These are phyloP conservation scores for Macrobrachium rosenbergii DNA, from an alignment of 1,140 invertebrate species.

Conservation along the genomic window DNA sequence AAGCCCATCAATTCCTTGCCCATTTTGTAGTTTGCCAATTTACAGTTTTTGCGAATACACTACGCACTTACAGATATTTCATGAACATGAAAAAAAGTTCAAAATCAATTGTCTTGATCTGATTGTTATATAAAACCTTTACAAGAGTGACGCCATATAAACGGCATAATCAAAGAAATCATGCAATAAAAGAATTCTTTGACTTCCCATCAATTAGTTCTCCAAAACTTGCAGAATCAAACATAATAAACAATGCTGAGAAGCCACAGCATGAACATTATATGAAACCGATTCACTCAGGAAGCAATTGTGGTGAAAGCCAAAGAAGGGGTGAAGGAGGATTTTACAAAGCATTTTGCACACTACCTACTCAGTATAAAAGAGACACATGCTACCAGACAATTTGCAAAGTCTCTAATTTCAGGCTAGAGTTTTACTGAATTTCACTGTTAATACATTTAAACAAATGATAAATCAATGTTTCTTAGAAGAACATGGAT, in stretches of 20 bases:
- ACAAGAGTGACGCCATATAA: conserved; percentile 3
- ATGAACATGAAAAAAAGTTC: conserved; percentile 16
- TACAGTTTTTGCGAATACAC: conserved; percentile 18
- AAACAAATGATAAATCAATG: background rate
- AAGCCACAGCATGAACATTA: no score
- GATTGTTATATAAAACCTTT: background rate
- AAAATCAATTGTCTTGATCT: background rate
- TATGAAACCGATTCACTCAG: no score
- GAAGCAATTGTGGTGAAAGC: no score
- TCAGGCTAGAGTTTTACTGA: no score
- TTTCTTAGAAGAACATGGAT: background rate
- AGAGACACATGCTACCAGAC: no score
- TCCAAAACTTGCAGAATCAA: background rate
- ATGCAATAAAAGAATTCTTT: conserved; percentile 11
- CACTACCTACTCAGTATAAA: no score
- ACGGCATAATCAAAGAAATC: conserved; percentile 11
- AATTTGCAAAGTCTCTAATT: no score
- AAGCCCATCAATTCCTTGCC: background rate
- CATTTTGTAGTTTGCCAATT: background rate
- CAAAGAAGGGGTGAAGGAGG: no score
- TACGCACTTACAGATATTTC: conserved; percentile 2
- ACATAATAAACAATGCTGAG: conserved; percentile 11
- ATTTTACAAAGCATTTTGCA: no score
- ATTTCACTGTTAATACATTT: background rate
- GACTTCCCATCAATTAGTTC: background rate